A percentile compares a stretch with the other conserved stretches of the same genome.
phyloP scores from a whole-genome alignment of 2,113 vertebrate genomes.

The Camelus bactrianus region DNA sequence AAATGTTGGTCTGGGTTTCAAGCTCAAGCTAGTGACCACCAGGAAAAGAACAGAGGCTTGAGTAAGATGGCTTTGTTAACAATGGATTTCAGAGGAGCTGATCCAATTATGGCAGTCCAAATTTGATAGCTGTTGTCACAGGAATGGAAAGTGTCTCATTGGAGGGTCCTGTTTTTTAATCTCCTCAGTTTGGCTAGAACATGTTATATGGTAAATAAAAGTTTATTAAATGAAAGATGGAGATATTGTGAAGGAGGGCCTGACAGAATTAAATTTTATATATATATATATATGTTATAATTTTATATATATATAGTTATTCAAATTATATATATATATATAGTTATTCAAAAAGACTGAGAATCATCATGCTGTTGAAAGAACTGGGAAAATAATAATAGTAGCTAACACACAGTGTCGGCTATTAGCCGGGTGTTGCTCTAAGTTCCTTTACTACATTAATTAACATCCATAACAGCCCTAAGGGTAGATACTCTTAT shows the following conservation, averaged over 20 bases:
- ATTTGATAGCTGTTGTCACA: not conserved
- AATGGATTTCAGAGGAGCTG: not conserved
- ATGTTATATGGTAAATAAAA: not conserved
- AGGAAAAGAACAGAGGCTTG: not conserved
- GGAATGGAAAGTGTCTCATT: not conserved
- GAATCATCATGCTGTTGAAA: not conserved
- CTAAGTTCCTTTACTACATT: not conserved
- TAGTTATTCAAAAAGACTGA: not conserved
- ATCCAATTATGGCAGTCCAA: not conserved
- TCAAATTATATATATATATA: not conserved
- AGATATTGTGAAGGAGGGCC: not conserved
- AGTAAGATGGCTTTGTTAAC: not conserved
- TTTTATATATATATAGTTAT: not conserved
- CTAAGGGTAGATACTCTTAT: not conserved
- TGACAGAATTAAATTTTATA: not conserved
- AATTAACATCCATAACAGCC: not conserved
- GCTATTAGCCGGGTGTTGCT: not conserved
- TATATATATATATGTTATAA: not conserved
- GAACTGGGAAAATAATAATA: not conserved
- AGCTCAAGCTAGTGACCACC: not conserved
- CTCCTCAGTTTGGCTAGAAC: not conserved
- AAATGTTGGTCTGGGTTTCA: not conserved
- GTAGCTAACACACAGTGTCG: not conserved
- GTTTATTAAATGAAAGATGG: not conserved
- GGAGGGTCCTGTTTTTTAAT: not conserved